These are phyloP conservation scores for Leptinotarsa peninsularis DNA, from an alignment of 2,888 invertebrate species.

Conservation along the genomic window DNA sequence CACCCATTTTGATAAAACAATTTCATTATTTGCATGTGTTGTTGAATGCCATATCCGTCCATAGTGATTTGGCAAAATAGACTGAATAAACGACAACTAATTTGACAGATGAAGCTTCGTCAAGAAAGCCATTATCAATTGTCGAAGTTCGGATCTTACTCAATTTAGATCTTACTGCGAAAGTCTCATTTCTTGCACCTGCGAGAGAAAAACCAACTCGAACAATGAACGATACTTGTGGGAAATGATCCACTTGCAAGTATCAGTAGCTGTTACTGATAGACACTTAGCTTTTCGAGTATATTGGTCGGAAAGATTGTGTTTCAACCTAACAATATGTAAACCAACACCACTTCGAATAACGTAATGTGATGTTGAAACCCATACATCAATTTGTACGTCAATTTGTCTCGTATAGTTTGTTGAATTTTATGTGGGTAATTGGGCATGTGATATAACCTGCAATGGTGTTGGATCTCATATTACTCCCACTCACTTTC, in stretches of 20 bases:
- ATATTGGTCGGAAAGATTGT: slow-evolving; percentile 63
- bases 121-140: no score
- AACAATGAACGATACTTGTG: slow-evolving; percentile 48
- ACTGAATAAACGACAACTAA: no score
- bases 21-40: no score
- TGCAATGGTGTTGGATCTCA: no score
- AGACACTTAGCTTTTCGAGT: slow-evolving; percentile 62
- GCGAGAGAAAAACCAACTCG: slow-evolving; percentile 2
- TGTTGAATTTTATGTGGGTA: slow-evolving; percentile 6
- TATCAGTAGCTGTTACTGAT: slow-evolving; percentile 64
- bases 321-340: slow-evolving; percentile 64
- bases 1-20: no score
- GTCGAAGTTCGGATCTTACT: no score
- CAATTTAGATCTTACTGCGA: no score
- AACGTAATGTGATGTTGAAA: slow-evolving; percentile 33
- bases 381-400: slow-evolving; percentile 39
- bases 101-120: no score
- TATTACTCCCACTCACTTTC: no score
- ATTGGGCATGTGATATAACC: background rate
- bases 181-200: background rate
- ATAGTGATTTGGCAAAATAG: no score
- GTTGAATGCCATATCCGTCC: no score
- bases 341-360: slow-evolving; percentile 51
- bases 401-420: slow-evolving; percentile 34
- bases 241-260: slow-evolving; percentile 57